phyloP scores from a whole-genome alignment of 2,113 vertebrate genomes.

The Onychostoma macrolepis region DNA sequence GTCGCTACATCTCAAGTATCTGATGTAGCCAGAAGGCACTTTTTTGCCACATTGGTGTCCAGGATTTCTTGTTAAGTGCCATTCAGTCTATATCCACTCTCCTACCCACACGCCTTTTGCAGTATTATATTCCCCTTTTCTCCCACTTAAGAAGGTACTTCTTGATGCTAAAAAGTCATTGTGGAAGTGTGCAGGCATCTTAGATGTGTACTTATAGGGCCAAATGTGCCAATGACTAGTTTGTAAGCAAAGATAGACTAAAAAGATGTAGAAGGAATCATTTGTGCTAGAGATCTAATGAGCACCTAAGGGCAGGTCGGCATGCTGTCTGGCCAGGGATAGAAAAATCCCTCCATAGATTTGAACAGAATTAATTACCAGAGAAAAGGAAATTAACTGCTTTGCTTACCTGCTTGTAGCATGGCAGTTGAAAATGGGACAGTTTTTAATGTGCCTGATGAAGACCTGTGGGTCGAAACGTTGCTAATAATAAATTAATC shows the following conservation, averaged over 20 bases:
- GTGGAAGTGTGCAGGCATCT: conserved; percentile 5
- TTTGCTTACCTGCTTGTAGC: conserved; percentile 33
- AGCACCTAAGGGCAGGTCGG: conserved; percentile 9
- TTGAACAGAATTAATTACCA: conserved; percentile 43
- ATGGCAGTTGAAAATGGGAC: neutral
- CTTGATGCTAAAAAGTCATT: conserved; percentile 18
- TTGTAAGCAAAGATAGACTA: neutral
- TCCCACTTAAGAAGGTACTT: neutral
- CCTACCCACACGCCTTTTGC: neutral
- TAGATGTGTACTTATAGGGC: conserved; percentile 17
- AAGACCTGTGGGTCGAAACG: no score
- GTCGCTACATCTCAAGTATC: neutral
- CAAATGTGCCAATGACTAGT: conserved; percentile 22
- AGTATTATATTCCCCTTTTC: neutral
- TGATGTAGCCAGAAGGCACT: conserved; percentile 8
- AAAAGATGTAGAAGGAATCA: neutral
- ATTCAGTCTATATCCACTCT: neutral
- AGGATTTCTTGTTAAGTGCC: neutral
- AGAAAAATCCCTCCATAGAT: conserved; percentile 36
- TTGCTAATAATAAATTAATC: no score
- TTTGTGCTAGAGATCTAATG: conserved; percentile 36
- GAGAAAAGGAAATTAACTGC: conserved; percentile 36
- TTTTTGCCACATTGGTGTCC: conserved; percentile 7
- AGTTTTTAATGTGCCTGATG: no score
- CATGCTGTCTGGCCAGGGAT: conserved; percentile 25